phyloP scores from a whole-genome alignment of 2,797 vertebrate genomes.

The Onychomys torridus region DNA sequence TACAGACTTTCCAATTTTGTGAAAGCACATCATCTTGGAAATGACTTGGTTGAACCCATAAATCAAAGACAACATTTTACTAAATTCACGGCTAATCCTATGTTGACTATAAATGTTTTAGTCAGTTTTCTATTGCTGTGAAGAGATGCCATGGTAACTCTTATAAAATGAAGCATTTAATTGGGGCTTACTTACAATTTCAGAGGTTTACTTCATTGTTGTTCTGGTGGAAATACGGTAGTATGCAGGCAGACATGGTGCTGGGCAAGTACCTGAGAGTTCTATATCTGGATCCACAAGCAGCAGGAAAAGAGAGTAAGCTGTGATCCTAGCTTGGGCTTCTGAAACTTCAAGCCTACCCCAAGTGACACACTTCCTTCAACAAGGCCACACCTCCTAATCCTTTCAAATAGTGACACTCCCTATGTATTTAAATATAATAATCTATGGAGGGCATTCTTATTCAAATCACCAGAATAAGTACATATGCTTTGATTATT shows the following conservation, averaged over 20 bases:
- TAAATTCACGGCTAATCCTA: neutral
- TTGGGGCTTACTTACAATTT: neutral
- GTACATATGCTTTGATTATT: neutral
- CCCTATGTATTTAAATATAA: neutral
- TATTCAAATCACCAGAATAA: neutral
- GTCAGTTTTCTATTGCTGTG: neutral
- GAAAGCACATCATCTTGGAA: neutral
- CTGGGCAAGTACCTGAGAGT: neutral
- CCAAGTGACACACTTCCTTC: neutral
- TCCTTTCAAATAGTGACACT: neutral
- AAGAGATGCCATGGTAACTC: neutral
- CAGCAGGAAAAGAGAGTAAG: neutral
- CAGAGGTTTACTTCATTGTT: neutral
- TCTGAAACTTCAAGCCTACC: neutral
- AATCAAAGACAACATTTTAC: neutral
- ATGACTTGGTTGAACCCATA: neutral
- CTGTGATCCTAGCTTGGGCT: neutral
- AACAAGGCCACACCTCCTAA: neutral
- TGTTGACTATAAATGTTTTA: neutral
- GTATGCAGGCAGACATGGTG: neutral
- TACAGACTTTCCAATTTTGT: neutral
- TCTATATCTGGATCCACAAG: neutral
- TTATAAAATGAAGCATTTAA: neutral
- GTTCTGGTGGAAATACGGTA: neutral
- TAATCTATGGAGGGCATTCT: neutral